Conservation (phyloP, 1,140 invertebrate species). For the Lucilia cuprina region DNA sequence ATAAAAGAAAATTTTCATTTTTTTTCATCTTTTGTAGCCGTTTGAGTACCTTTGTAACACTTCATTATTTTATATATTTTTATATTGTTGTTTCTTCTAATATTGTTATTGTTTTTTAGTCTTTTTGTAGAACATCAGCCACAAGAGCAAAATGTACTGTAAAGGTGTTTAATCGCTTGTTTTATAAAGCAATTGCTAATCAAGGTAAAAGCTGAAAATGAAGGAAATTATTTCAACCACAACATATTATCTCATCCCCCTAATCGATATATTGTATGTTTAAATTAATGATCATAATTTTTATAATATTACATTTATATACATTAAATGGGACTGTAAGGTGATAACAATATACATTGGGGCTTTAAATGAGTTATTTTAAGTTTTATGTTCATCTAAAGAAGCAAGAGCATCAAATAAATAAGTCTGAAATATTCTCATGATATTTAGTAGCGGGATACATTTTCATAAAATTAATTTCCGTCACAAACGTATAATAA, state of each 20-base stretch:
- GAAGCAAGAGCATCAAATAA: too few relatives aligned
- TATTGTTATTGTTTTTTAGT: not conserved
- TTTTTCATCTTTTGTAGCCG: not conserved
- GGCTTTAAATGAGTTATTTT: too few relatives aligned
- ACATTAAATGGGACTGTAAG: too few relatives aligned
- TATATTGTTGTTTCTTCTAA: not conserved
- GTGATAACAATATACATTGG: too few relatives aligned
- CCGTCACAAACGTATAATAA: too few relatives aligned
- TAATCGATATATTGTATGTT: too few relatives aligned
- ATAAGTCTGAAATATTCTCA: too few relatives aligned
- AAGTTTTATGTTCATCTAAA: too few relatives aligned
- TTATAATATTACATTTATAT: too few relatives aligned
- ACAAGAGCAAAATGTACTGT: not conserved
- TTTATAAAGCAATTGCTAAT: not conserved
- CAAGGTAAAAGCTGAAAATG: not conserved
- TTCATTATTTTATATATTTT: conserved; percentile 12
- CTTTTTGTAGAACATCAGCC: not conserved
- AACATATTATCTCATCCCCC: not conserved
- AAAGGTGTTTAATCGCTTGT: not conserved
- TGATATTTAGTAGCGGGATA: too few relatives aligned
- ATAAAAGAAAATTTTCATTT: not conserved
- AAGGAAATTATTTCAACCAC: not conserved
- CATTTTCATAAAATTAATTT: too few relatives aligned
- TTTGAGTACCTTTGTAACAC: not conserved
- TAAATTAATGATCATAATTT: too few relatives aligned